Conservation (phyloP, 1,140 invertebrate genomes). For the Diploscapter pachys region DNA sequence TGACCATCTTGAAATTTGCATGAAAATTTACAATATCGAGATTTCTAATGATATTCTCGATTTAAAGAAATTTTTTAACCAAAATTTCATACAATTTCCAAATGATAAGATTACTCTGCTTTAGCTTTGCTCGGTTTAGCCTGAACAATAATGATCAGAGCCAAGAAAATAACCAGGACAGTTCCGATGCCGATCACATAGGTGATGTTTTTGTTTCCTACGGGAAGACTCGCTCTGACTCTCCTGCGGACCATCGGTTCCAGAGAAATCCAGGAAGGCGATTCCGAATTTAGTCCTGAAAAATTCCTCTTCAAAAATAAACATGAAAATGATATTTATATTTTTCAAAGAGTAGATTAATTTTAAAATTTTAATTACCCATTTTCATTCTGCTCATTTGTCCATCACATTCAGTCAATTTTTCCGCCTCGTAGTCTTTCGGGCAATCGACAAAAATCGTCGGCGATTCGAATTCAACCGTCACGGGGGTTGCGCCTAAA, state of each 20-base stretch:
- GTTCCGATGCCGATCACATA: background rate
- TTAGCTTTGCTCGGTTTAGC: background rate
- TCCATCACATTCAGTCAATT: background rate
- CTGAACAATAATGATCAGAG: background rate
- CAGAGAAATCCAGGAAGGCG: constrained; percentile 8
- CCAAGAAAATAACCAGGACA: background rate
- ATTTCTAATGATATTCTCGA: too few relatives aligned
- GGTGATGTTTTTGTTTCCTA: background rate
- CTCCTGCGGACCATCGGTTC: constrained; percentile 8
- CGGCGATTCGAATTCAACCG: constrained; percentile 4
- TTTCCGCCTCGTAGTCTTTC: background rate
- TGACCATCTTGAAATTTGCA: too few relatives aligned
- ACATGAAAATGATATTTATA: background rate
- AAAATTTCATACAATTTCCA: too few relatives aligned
- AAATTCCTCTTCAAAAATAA: background rate
- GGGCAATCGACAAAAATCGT: constrained; percentile 7
- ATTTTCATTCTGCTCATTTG: background rate
- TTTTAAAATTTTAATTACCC: background rate
- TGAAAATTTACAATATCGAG: too few relatives aligned
- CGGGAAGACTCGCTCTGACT: background rate
- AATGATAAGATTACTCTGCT: too few relatives aligned
- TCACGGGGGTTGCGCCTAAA: constrained; percentile 1
- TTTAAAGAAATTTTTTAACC: too few relatives aligned
- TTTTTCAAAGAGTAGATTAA: background rate
- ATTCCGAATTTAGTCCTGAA: background rate